Evolutionary conservation across 2,888 invertebrate species (phyloP).

Genomic region (Caenorhabditis parvicauda): DNA sequence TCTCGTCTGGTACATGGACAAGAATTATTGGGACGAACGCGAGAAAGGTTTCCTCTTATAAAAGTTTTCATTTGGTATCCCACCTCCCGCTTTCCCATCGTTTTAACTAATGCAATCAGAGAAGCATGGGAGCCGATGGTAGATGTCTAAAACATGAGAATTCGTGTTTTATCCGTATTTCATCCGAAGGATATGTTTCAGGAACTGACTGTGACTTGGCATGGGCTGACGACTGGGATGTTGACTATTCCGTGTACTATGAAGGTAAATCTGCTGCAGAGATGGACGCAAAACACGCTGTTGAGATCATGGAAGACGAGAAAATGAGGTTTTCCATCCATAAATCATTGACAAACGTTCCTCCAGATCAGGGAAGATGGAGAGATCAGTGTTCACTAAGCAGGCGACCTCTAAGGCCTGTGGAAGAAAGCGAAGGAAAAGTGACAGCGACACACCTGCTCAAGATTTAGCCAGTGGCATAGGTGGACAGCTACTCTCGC

Average conservation of each 20-base stretch:
- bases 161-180: background rate
- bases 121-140: too few relatives aligned
- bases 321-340: conserved; percentile 17
- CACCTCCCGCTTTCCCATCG: too few relatives aligned
- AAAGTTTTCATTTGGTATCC: too few relatives aligned
- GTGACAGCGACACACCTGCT: conserved; percentile 61
- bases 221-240: conserved; percentile 69
- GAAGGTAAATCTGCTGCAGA: conserved; percentile 65
- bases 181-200: conserved; percentile 3
- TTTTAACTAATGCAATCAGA: too few relatives aligned
- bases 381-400: conserved; percentile 26
- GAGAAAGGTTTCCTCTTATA: conserved; percentile 61
- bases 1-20: conserved; percentile 69
- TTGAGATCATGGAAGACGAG: conserved; percentile 64
- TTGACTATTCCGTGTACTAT: conserved; percentile 68
- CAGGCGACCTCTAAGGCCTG: background rate
- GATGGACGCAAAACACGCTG: conserved; percentile 66
- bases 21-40: conserved; percentile 67
- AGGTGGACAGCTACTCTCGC: conserved; percentile 24
- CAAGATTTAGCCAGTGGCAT: conserved; percentile 57
- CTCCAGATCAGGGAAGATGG: conserved; percentile 29
- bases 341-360: background rate
- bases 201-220: conserved; percentile 66
- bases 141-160: too few relatives aligned
- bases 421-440: conserved; percentile 38